phyloP scores from a whole-genome alignment of 2,797 vertebrate genomes.

The Neosalanx taihuensis region DNA sequence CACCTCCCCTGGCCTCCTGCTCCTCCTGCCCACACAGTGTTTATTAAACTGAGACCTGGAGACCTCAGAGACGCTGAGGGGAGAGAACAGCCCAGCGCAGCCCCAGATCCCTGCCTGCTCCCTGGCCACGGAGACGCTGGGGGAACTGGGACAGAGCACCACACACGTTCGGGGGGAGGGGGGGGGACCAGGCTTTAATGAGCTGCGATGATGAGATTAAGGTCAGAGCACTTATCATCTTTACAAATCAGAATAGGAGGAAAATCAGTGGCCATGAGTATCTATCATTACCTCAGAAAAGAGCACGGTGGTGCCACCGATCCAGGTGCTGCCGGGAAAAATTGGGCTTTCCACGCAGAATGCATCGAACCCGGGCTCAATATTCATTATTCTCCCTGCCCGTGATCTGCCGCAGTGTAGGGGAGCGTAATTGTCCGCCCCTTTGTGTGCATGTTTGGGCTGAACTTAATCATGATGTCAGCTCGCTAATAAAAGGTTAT shows the following conservation, averaged over 20 bases:
- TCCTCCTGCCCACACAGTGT: conserved; percentile 68
- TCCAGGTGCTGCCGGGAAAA: conserved; percentile 95
- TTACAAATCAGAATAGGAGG: conserved; percentile 70
- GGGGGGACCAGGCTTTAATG: conserved; percentile 56
- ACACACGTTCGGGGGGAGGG: background rate
- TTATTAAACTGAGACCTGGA: conserved; percentile 82
- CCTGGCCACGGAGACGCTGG: background rate
- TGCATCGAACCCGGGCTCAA: conserved; percentile 94
- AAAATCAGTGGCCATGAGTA: conserved; percentile 79
- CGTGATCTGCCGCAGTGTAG: conserved; percentile 73
- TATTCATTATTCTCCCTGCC: conserved; percentile 95
- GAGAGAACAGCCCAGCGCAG: conserved; percentile 28
- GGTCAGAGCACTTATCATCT: conserved; percentile 74
- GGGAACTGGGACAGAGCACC: background rate
- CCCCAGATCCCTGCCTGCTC: conserved; percentile 42
- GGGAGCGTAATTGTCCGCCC: conserved; percentile 67
- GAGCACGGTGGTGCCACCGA: conserved; percentile 78
- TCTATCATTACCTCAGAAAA: conserved; percentile 88
- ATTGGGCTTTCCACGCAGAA: conserved; percentile 92
- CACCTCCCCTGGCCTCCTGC: conserved; percentile 56
- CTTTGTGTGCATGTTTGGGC: conserved; percentile 72
- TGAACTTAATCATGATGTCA: conserved; percentile 98
- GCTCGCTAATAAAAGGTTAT: conserved; percentile 99
- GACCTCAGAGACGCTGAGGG: conserved; percentile 66
- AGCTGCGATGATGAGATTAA: conserved; percentile 69